A percentile compares a stretch with the other conserved stretches of the same genome.
phyloP scores from a whole-genome alignment of 35 echinoderm and acorn worm genomes.

The Ophiothrix spiculata region DNA sequence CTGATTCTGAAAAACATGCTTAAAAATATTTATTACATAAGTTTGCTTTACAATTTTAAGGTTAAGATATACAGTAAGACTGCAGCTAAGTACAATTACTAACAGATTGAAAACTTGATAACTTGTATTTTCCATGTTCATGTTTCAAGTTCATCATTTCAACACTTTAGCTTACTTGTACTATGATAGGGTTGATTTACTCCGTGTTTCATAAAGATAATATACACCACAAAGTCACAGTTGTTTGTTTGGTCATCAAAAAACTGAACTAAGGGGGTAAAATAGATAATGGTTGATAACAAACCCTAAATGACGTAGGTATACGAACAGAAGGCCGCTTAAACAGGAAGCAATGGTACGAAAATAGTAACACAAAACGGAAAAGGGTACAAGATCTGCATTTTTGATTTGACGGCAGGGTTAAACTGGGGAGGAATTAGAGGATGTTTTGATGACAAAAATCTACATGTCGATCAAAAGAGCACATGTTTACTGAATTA shows the following conservation, averaged over 20 bases:
- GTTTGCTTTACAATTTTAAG: no score
- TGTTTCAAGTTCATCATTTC: no score
- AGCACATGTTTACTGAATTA: not conserved
- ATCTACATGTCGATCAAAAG: not conserved
- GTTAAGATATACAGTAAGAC: no score
- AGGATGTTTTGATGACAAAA: not conserved
- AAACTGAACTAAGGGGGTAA: conserved; percentile 3
- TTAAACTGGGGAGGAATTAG: not conserved
- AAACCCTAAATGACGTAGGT: not conserved
- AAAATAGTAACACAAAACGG: not conserved
- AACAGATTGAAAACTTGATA: no score
- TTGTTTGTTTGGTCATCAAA: conserved; percentile 2
- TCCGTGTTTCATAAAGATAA: not conserved
- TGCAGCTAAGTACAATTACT: no score
- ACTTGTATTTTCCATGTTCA: no score
- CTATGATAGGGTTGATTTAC: not conserved
- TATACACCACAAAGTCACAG: not conserved
- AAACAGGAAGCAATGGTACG: not conserved
- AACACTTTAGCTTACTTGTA: no score
- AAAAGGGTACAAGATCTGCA: not conserved
- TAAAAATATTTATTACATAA: no score
- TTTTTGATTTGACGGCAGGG: not conserved
- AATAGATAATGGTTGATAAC: not conserved
- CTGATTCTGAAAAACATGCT: no score
- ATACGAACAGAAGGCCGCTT: not conserved